Percentiles rank a stretch among this genome's conserved stretches.
These are phyloP conservation scores for Philopotamus ludificatus DNA, from an alignment of 1,140 invertebrate species.

Conservation along the genomic window DNA sequence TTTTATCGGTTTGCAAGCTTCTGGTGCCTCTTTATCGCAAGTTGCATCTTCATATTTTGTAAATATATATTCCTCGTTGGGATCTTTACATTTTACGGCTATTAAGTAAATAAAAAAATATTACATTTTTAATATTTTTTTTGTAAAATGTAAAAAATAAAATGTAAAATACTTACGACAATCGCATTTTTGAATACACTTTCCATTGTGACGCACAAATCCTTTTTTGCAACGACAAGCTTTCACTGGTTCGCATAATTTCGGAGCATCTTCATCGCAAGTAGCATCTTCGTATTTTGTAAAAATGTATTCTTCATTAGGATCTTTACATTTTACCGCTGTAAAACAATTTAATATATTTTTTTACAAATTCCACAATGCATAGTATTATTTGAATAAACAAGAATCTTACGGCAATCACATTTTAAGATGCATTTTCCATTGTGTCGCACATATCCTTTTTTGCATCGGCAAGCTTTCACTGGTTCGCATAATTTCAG, in stretches of 20 bases:
- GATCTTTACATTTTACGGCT: slow-evolving; percentile 4
- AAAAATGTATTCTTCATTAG: not conserved
- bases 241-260: not conserved
- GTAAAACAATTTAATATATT: not conserved
- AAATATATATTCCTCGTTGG: slow-evolving; percentile 3
- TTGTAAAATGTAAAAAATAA: too few relatives aligned
- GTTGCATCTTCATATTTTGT: slow-evolving; percentile 3
- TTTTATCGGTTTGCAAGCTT: not conserved
- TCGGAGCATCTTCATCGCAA: not conserved
- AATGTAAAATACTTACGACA: slow-evolving; percentile 10
- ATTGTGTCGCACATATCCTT: slow-evolving; percentile 9
- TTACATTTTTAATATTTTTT: too few relatives aligned
- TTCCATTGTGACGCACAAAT: slow-evolving; percentile 15
- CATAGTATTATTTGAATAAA: too few relatives aligned
- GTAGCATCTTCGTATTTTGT: not conserved
- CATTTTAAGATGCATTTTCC: slow-evolving; percentile 11
- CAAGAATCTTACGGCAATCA: slow-evolving; percentile 9
- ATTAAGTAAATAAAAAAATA: not conserved
- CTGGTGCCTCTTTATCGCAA: not conserved
- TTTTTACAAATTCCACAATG: not conserved
- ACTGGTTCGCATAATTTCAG: not conserved
- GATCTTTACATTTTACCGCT: not conserved
- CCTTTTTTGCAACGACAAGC: not conserved
- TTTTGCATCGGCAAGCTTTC: slow-evolving; percentile 6
- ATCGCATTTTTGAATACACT: slow-evolving; percentile 13